Evolutionary conservation across 2,888 invertebrate species (phyloP).

Genomic region (Podabrus alpinus): DNA sequence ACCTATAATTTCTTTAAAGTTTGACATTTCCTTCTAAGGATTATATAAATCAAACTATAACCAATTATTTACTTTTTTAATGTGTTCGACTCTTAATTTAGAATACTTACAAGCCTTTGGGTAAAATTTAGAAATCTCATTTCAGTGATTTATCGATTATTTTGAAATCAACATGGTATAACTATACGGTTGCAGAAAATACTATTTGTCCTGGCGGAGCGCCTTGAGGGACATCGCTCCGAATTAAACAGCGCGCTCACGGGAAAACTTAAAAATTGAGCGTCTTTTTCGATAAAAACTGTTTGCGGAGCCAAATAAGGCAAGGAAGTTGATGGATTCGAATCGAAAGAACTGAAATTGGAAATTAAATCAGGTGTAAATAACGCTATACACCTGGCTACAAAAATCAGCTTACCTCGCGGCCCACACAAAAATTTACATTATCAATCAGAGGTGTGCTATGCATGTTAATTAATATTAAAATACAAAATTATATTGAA

Average conservation of each 20-base stretch:
- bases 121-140: not conserved
- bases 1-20: conserved; percentile 31
- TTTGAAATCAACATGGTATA: not conserved
- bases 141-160: not conserved
- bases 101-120: not conserved
- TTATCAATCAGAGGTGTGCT: conserved; percentile 36
- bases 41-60: conserved; percentile 27
- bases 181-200: not conserved
- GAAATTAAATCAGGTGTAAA: conserved; percentile 36
- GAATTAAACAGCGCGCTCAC: no score
- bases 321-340: conserved; percentile 13
- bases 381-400: conserved; percentile 34
- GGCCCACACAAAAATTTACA: conserved; percentile 38
- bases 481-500: conserved; percentile 11
- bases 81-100: not conserved
- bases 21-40: conserved; percentile 27
- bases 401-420: conserved; percentile 36
- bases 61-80: conserved; percentile 13
- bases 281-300: not conserved
- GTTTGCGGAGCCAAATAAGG: conserved; percentile 7
- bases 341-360: conserved; percentile 19
- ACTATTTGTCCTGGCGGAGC: not conserved
- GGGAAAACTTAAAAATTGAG: not conserved
- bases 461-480: conserved; percentile 33
- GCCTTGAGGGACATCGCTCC: not conserved